A percentile compares a stretch with the other conserved stretches of the same genome.
phyloP scores from a whole-genome alignment of 2,888 invertebrate species.

The Diaphora mendica region DNA sequence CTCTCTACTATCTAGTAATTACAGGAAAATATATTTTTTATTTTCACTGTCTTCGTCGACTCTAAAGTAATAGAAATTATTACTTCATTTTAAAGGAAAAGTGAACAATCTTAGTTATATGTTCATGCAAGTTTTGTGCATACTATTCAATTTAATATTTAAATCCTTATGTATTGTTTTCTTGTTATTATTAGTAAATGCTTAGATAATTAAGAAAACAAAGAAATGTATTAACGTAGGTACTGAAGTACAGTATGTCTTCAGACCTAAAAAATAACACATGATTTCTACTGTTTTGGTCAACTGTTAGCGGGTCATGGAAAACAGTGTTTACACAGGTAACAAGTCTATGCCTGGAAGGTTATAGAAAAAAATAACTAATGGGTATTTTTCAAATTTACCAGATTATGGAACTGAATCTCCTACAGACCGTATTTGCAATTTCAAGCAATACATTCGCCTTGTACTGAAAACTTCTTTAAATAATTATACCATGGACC shows the following conservation, averaged over 20 bases:
- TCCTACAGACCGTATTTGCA: neutral
- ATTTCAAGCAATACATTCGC: neutral
- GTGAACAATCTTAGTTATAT: neutral
- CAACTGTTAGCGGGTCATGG: neutral
- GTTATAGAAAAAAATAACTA: no score
- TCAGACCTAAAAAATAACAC: no score
- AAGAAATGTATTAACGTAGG: no score
- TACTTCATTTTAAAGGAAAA: neutral
- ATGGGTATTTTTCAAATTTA: neutral
- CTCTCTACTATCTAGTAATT: conserved; percentile 30
- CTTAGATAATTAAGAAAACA: no score
- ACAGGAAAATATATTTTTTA: conserved; percentile 39
- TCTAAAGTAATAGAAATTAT: neutral
- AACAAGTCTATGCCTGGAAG: no score
- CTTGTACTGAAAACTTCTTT: neutral
- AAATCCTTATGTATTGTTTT: no score
- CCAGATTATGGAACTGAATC: neutral
- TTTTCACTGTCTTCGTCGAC: neutral
- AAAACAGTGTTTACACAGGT: neutral
- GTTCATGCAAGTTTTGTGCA: neutral
- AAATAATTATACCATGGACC: conserved; percentile 12
- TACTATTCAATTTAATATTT: no score
- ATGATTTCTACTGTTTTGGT: no score
- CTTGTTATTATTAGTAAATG: no score
- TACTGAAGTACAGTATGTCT: no score